These are phyloP conservation scores for Pycnomerus fuliginosus DNA, from an alignment of 2,888 invertebrate genomes.

Conservation along the genomic window DNA sequence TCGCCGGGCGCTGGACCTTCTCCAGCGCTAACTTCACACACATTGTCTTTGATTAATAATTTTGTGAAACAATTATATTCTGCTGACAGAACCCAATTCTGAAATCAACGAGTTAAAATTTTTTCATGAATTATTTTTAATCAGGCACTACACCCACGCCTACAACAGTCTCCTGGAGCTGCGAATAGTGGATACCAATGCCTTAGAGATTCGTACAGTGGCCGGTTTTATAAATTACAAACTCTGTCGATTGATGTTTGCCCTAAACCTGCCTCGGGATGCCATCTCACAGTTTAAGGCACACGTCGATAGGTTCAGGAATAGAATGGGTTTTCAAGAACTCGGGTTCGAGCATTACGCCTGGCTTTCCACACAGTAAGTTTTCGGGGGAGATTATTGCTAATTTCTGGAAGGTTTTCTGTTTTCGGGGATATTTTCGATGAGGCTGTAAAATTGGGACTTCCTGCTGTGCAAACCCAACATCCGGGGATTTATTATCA, in stretches of 20 bases:
- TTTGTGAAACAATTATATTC: too few species aligned
- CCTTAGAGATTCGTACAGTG: slow-evolving; percentile 91
- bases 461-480: slow-evolving; percentile 92
- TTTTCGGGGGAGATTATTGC: slow-evolving; percentile 23
- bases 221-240: slow-evolving; percentile 96
- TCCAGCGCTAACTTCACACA: too few species aligned
- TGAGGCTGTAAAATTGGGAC: slow-evolving; percentile 87
- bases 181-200: slow-evolving; percentile 84
- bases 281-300: slow-evolving; percentile 91
- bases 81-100: too few species aligned
- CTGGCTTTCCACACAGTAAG: slow-evolving; percentile 92
- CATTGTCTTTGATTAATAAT: too few species aligned
- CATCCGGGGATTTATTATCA: slow-evolving; percentile 98
- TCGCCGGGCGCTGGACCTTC: too few species aligned
- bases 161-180: slow-evolving; percentile 89
- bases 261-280: slow-evolving; percentile 86
- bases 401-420: slow-evolving; percentile 59
- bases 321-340: slow-evolving; percentile 77
- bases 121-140: slow-evolving; percentile 30
- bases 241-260: slow-evolving; percentile 87
- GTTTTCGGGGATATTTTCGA: slow-evolving; percentile 95
- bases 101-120: slow-evolving; percentile 10
- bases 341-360: slow-evolving; percentile 92
- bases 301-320: slow-evolving; percentile 88
- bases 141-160: slow-evolving; percentile 79